Evolutionary conservation across 2,113 vertebrate species (phyloP).

Genomic region (Chauna torquata): DNA sequence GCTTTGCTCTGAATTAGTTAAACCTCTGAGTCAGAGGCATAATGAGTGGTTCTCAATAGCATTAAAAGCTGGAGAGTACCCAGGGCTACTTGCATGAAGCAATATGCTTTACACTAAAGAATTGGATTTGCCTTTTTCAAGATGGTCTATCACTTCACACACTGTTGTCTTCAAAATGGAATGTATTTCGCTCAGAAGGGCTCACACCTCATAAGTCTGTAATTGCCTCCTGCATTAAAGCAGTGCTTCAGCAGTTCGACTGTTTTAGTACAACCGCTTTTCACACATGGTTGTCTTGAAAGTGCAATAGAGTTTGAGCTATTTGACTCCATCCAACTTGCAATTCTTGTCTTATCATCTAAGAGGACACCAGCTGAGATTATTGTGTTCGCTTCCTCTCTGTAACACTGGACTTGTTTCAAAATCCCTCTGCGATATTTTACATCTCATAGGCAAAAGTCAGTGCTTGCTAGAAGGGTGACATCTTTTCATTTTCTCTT

Average conservation of each 20-base stretch:
- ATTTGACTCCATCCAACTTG: neutral
- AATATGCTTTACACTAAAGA: neutral
- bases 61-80: neutral
- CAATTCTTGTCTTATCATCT: neutral
- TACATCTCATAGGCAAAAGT: neutral
- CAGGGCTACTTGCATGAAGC: neutral
- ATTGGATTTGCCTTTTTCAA: slow-evolving; percentile 9
- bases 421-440: neutral
- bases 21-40: slow-evolving; percentile 26
- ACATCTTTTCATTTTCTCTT: neutral
- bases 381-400: neutral
- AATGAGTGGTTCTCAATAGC: neutral
- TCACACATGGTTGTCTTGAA: neutral
- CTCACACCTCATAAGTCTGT: neutral
- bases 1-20: slow-evolving; percentile 2
- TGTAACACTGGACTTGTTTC: neutral
- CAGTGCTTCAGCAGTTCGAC: neutral
- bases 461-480: neutral
- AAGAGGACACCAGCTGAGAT: neutral
- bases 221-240: slow-evolving; percentile 53
- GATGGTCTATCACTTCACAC: slow-evolving; percentile 23
- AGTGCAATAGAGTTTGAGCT: neutral
- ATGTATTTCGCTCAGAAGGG: slow-evolving; percentile 31
- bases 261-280: neutral
- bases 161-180: neutral